phyloP scores from a whole-genome alignment of 2,888 invertebrate species.

The Iselma pallidipennis region DNA sequence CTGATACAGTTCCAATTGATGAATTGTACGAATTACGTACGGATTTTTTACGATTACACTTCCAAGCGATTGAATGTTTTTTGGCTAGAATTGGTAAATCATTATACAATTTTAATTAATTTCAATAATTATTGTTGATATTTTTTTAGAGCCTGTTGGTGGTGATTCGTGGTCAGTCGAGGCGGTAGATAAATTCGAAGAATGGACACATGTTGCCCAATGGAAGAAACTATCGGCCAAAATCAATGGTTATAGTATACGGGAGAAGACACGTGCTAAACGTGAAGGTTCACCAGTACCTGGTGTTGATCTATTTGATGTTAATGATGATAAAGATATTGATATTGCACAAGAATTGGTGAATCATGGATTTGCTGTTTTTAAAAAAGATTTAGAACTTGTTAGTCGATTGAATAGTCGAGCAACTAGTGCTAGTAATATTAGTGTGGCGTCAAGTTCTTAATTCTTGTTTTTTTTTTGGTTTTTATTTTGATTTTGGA shows the following conservation, averaged over 20 bases:
- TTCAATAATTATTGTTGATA: slow-evolving; percentile 8
- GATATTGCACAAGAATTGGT: slow-evolving; percentile 67
- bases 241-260: slow-evolving; percentile 72
- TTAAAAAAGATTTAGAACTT: slow-evolving; percentile 43
- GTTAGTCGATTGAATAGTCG: slow-evolving; percentile 33
- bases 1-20: slow-evolving; percentile 66
- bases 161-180: slow-evolving; percentile 65
- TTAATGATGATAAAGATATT: slow-evolving; percentile 65
- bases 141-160: slow-evolving; percentile 50
- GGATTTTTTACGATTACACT: slow-evolving; percentile 72
- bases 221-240: slow-evolving; percentile 81
- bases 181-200: slow-evolving; percentile 70
- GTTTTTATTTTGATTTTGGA: neutral
- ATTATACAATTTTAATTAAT: no score
- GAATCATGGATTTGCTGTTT: slow-evolving; percentile 62
- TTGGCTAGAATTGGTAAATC: slow-evolving; percentile 68
- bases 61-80: slow-evolving; percentile 88
- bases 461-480: slow-evolving; percentile 13
- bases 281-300: slow-evolving; percentile 76
- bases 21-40: slow-evolving; percentile 75
- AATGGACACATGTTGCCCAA: slow-evolving; percentile 72
- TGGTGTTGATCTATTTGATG: slow-evolving; percentile 75
- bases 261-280: slow-evolving; percentile 54
- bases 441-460: slow-evolving; percentile 45
- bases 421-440: slow-evolving; percentile 46